A percentile compares a stretch with the other conserved stretches of the same genome.
Conservation (phyloP, 2,888 invertebrate species). For the Eupsilia transversa region DNA sequence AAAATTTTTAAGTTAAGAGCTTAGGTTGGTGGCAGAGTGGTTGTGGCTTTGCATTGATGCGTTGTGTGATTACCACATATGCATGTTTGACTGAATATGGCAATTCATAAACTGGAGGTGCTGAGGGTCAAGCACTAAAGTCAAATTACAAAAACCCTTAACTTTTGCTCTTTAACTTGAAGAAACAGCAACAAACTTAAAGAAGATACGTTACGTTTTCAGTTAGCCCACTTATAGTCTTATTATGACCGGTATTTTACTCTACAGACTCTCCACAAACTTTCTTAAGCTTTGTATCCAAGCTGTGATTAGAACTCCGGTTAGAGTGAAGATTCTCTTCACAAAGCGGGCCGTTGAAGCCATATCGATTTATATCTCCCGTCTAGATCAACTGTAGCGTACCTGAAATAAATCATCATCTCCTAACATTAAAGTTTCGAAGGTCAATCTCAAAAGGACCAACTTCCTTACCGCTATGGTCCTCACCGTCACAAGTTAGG, state of each 20-base stretch:
- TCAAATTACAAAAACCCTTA: not conserved
- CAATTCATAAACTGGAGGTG: not conserved
- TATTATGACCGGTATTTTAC: too few relatives aligned
- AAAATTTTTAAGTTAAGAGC: constrained; percentile 19
- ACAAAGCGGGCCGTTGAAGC: not conserved
- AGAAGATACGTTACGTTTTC: not conserved
- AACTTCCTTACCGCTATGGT: constrained; percentile 64
- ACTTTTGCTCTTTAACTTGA: not conserved
- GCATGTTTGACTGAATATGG: not conserved
- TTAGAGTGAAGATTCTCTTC: too few relatives aligned
- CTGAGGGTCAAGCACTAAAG: not conserved
- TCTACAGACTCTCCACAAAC: too few relatives aligned
- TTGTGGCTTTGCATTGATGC: constrained; percentile 17
- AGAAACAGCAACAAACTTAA: too few relatives aligned
- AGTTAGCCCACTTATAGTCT: not conserved
- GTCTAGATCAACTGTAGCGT: constrained; percentile 10
- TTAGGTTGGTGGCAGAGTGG: not conserved
- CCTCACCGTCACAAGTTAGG: constrained; percentile 56
- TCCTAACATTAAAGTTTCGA: constrained; percentile 30
- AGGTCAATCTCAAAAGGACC: constrained; percentile 58
- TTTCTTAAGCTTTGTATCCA: not conserved
- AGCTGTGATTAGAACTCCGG: not conserved
- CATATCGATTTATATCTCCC: constrained; percentile 9
- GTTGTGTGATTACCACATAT: not conserved
- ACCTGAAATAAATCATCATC: constrained; percentile 16